Percentiles rank a stretch among this genome's conserved stretches.
phyloP scores from a whole-genome alignment of 2,888 invertebrate species.

The Metacarcinus magister region DNA sequence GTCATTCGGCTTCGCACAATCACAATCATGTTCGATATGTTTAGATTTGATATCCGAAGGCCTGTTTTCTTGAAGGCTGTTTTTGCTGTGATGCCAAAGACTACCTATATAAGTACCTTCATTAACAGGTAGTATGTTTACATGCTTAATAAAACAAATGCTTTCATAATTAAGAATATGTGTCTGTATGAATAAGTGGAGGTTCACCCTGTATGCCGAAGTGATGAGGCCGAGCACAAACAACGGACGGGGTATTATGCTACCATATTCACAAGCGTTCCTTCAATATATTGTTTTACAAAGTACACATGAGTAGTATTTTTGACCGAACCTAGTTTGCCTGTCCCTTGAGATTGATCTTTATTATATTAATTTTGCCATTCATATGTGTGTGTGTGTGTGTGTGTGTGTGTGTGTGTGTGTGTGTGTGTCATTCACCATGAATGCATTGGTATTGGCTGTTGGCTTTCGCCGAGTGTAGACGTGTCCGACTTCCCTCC shows the following conservation, averaged over 20 bases:
- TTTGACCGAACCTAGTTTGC: background rate
- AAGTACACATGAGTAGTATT: background rate
- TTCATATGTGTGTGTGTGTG: background rate
- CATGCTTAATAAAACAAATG: background rate
- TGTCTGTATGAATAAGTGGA: background rate
- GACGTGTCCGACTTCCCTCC: too few species aligned
- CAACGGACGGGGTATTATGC: background rate
- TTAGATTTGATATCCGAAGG: background rate
- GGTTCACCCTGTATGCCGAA: background rate
- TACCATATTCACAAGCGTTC: background rate
- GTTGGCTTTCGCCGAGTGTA: too few species aligned
- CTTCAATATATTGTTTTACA: conserved; percentile 8
- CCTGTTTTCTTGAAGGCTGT: too few species aligned
- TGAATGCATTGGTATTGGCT: too few species aligned
- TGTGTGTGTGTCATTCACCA: too few species aligned
- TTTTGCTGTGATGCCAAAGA: too few species aligned
- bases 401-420: too few species aligned
- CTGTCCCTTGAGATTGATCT: background rate
- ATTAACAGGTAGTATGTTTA: background rate
- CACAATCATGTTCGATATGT: background rate
- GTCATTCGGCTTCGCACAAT: background rate
- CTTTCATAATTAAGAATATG: background rate
- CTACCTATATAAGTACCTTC: background rate
- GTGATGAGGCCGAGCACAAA: background rate
- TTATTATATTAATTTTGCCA: background rate